Evolutionary conservation across 2,113 vertebrate genomes (phyloP).

Genomic region (Tachuris rubrigastra): DNA sequence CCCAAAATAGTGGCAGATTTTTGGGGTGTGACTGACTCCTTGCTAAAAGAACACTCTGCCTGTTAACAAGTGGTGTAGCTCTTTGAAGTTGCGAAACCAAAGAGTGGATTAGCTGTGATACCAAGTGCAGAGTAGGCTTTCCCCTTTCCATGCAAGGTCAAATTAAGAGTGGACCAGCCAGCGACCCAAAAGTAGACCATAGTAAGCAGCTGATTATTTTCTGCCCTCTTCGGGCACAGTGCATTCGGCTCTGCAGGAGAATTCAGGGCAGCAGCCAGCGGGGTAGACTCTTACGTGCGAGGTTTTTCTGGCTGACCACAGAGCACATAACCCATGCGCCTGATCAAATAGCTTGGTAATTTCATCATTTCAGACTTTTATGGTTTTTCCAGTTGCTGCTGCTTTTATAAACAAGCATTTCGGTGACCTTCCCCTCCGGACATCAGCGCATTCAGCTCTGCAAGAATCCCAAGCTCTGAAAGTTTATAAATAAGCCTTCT

Average conservation of each 20-base stretch:
- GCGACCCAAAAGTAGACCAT: slow-evolving; percentile 48
- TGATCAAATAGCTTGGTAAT: slow-evolving; percentile 86
- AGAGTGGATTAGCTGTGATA: slow-evolving; percentile 64
- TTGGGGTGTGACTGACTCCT: slow-evolving; percentile 23
- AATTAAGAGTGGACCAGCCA: slow-evolving; percentile 62
- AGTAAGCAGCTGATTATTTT: slow-evolving; percentile 60
- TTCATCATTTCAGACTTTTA: slow-evolving; percentile 92
- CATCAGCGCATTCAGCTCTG: slow-evolving; percentile 94
- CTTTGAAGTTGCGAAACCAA: slow-evolving; percentile 65
- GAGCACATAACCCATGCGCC: slow-evolving; percentile 59
- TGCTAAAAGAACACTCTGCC: slow-evolving; percentile 24
- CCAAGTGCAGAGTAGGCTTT: slow-evolving; percentile 52
- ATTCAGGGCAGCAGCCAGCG: slow-evolving; percentile 60
- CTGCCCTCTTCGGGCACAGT: slow-evolving; percentile 30
- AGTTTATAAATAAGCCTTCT: slow-evolving; percentile 99
- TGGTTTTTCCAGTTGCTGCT: slow-evolving; percentile 92
- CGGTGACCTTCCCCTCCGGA: slow-evolving; percentile 87
- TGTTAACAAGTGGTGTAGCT: slow-evolving; percentile 41
- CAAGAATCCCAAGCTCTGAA: slow-evolving; percentile 97
- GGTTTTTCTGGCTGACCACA: slow-evolving; percentile 64
- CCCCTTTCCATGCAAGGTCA: slow-evolving; percentile 69
- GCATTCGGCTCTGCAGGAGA: slow-evolving; percentile 26
- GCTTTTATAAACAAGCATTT: slow-evolving; percentile 97
- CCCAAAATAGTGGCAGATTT: neutral
- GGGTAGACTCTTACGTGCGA: slow-evolving; percentile 60